Evolutionary conservation across 2,797 vertebrate species (phyloP).

Genomic region (Borostomias antarcticus): DNA sequence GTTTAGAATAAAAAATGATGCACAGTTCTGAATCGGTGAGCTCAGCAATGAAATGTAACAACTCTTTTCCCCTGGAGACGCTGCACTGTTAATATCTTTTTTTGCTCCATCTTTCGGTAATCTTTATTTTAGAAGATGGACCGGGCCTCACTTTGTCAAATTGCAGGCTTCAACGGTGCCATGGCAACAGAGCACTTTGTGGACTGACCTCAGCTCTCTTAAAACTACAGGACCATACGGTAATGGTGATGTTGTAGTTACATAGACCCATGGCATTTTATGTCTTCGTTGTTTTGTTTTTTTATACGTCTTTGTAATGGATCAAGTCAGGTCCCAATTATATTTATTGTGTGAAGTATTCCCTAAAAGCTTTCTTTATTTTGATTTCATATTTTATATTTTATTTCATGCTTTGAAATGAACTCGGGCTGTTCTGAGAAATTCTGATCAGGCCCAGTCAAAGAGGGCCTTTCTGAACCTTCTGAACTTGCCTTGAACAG

Average conservation of each 20-base stretch:
- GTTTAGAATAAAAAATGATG: no score
- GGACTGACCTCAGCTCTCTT: not conserved
- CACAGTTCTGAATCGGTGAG: not conserved
- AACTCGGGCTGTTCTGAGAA: not conserved
- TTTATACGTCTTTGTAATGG: not conserved
- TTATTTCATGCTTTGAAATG: not conserved
- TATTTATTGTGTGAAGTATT: not conserved
- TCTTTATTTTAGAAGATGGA: not conserved
- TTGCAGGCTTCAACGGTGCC: not conserved
- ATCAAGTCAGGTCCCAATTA: not conserved
- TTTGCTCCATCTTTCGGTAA: not conserved
- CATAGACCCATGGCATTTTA: not conserved
- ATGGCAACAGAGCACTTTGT: conserved; percentile 13
- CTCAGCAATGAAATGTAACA: not conserved
- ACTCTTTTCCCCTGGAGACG: not conserved
- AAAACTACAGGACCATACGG: not conserved
- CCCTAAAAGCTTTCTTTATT: not conserved
- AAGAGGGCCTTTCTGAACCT: no score
- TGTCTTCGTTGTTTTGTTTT: not conserved
- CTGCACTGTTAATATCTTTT: not conserved
- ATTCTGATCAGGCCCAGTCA: not conserved
- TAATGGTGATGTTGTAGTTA: not conserved
- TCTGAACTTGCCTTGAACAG: not conserved
- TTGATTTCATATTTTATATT: not conserved
- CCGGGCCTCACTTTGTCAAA: not conserved